Conservation (phyloP, 1,140 invertebrate genomes). For the Phenacoccus solenopsis region DNA sequence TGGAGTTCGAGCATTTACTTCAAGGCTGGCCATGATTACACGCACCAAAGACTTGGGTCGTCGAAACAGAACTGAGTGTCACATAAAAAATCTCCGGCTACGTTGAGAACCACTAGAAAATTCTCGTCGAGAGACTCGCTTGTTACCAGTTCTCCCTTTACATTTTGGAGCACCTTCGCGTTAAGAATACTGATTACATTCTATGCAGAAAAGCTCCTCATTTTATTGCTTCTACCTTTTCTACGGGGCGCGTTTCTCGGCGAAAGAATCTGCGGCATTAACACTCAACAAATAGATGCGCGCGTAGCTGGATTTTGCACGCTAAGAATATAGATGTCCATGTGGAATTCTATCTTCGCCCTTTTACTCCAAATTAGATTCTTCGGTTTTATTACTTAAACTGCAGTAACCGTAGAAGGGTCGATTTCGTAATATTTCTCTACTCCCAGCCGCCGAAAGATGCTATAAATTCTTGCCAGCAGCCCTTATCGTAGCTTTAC, state of each 20-base stretch:
- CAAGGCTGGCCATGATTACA: too few relatives aligned
- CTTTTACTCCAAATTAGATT: conserved; percentile 3
- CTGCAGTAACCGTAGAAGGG: conserved; percentile 12
- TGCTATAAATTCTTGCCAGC: conserved; percentile 16
- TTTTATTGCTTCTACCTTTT: neutral
- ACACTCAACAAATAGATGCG: neutral
- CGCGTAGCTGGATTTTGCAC: neutral
- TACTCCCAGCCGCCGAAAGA: neutral
- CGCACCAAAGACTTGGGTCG: too few relatives aligned
- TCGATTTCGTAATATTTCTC: conserved; percentile 14
- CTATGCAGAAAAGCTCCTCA: neutral
- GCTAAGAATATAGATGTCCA: neutral
- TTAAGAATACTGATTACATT: neutral
- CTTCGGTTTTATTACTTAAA: neutral
- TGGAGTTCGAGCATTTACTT: too few relatives aligned
- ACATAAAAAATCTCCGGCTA: too few relatives aligned
- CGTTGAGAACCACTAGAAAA: too few relatives aligned
- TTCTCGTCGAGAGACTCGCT: too few relatives aligned
- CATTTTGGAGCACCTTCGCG: neutral
- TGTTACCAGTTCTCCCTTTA: too few relatives aligned
- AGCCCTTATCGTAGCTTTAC: conserved; percentile 11
- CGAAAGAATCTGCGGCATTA: neutral
- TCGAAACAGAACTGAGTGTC: too few relatives aligned
- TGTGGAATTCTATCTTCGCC: conserved; percentile 1
- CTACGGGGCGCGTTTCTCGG: neutral